Evolutionary conservation across 2,797 vertebrate genomes (phyloP), one percentile per base, ranked within the genome.

Genomic region (Naso thynnoides): DNA sequence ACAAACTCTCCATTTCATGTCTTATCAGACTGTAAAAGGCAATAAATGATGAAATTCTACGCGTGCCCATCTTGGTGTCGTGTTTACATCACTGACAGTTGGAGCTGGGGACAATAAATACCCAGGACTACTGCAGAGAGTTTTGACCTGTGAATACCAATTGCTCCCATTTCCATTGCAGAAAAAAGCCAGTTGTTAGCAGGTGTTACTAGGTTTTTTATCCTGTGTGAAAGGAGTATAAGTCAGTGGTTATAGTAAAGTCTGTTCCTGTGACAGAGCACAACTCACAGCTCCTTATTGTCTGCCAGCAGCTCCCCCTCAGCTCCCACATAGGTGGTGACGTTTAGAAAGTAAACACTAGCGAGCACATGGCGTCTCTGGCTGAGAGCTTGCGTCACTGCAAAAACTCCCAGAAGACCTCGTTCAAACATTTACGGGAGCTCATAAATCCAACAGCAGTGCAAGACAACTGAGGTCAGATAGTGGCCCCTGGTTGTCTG

Each of bases 331-430:
- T 49, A 82, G 52, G 70, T 72, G 70, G 33, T 70, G 72, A 85
- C 49, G 76, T 83, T 88, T 73, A 50, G 26, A 86, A 70, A 85
- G 76, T 86, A 91, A 92, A 92, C 86, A 90, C 70, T 26, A 59
- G 42, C 55, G 49, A 86, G 78, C 65, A 78, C 79, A 81, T 66
- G 82, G 52, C 1, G 49, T 71, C 68, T 68, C 76, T 42, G 59
- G 44, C 16, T 44, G 29, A 70, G 73, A 53, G 63, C 64, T 57
- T 68, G 52, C 81, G 66, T 90, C 81, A 80, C 56, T 82, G 67
- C 66, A 80, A 39, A 62, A 62, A 83, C 80, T 90, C 86, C 84
- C 83, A 75, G 62, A 64, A 57, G 88, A 86, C 49, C 65, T 63
- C 61, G 24, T 78, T 86, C 78, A 88, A 90, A 91, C 85, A 82